phyloP scores from a whole-genome alignment of 2,888 invertebrate species.

The Chrysomela aeneicollis region DNA sequence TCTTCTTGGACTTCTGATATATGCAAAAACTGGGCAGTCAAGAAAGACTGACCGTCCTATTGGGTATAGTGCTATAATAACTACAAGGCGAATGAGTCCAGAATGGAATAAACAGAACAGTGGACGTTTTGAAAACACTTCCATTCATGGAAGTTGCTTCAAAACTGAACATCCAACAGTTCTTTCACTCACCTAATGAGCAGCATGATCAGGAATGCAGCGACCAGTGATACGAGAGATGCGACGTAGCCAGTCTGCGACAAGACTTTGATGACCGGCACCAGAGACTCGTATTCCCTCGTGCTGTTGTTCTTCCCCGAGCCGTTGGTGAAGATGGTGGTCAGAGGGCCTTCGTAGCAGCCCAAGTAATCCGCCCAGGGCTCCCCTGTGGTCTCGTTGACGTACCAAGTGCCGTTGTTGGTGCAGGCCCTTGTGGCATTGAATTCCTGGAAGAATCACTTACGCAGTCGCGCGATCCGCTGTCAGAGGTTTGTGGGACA shows the following conservation, averaged over 20 bases:
- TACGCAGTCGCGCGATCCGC: background rate
- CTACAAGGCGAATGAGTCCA: too few species aligned
- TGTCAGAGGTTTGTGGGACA: background rate
- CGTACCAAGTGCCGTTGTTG: slow-evolving; percentile 63
- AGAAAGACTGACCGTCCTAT: too few species aligned
- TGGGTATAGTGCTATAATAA: too few species aligned
- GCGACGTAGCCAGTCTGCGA: slow-evolving; percentile 66
- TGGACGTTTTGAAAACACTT: too few species aligned
- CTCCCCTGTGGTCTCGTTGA: slow-evolving; percentile 54
- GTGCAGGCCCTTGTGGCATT: slow-evolving; percentile 64
- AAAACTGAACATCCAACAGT: background rate
- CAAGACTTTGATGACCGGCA: slow-evolving; percentile 64
- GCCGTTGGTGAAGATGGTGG: slow-evolving; percentile 50
- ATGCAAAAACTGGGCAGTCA: too few species aligned
- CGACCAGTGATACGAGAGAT: slow-evolving; percentile 65
- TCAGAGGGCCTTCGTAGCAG: slow-evolving; percentile 59
- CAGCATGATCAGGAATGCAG: slow-evolving; percentile 67
- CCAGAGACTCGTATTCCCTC: slow-evolving; percentile 57
- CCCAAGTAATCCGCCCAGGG: slow-evolving; percentile 65
- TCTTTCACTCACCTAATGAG: slow-evolving; percentile 65
- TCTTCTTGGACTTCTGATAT: too few species aligned
- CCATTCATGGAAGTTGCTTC: background rate
- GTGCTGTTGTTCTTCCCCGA: slow-evolving; percentile 19
- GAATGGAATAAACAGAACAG: too few species aligned
- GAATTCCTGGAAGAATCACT: slow-evolving; percentile 53